Conservation (phyloP, 2,888 invertebrate genomes). For the Entomobrya proxima region DNA sequence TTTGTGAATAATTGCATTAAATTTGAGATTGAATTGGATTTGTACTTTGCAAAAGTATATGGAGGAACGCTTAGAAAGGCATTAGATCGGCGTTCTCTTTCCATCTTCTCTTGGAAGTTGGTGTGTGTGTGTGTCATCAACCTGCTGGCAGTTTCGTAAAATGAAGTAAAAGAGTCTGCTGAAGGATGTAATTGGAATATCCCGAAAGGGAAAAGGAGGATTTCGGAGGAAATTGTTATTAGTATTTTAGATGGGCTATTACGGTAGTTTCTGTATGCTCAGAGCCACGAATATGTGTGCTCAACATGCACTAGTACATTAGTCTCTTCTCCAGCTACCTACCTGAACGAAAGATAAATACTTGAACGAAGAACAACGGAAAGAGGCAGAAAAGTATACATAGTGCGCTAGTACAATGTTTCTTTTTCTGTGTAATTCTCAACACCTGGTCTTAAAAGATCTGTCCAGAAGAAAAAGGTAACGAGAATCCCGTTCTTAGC, state of each 20-base stretch:
- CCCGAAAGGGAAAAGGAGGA: slow-evolving; percentile 30
- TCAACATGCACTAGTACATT: slow-evolving; percentile 21
- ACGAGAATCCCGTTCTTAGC: background rate
- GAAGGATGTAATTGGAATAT: slow-evolving; percentile 44
- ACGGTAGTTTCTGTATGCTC: background rate
- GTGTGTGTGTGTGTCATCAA: background rate
- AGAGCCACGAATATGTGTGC: background rate
- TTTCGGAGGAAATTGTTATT: slow-evolving; percentile 49
- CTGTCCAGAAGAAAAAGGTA: background rate
- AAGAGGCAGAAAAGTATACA: background rate
- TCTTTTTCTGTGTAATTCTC: slow-evolving; percentile 11
- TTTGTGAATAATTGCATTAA: slow-evolving; percentile 65
- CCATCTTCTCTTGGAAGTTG: background rate
- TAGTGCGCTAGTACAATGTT: background rate
- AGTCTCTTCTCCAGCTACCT: slow-evolving; percentile 6
- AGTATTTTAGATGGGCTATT: slow-evolving; percentile 25
- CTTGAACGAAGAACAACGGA: background rate
- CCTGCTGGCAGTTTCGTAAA: background rate
- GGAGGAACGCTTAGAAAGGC: background rate
- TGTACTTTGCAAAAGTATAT: background rate
- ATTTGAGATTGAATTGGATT: slow-evolving; percentile 62
- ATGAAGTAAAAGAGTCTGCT: slow-evolving; percentile 22
- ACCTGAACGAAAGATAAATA: slow-evolving; percentile 9
- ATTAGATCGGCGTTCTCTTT: background rate
- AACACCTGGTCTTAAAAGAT: slow-evolving; percentile 17